Evolutionary conservation across 1,140 invertebrate species (phyloP), one percentile per base, ranked within the genome.

Genomic region (Tetragonula clypearis): DNA sequence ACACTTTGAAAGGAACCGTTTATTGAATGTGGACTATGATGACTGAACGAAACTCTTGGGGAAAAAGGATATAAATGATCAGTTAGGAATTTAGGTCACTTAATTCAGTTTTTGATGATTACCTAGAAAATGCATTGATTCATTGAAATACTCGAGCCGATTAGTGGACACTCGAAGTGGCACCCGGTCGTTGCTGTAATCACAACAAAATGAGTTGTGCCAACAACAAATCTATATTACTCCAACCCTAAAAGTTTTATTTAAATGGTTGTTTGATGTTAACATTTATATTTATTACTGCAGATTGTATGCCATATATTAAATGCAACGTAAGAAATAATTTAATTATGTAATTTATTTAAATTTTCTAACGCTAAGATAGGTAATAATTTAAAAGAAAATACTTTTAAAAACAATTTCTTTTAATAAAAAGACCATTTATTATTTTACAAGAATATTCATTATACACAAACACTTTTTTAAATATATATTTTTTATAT

Each of bases 171-270:
- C 93, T 94, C 91, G 92, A 93, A 92, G 93, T 93, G 90, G 93
- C 94, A 94, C 90, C 94, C 92, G 93, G 92, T 92, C 93, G 90
- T 92, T 94, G 93, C 94, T 95, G 94, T 94, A 95, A 95, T 95
- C 93, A 95, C 94, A 95, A 95, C 94, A 95, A 94, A 95, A 95
- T 95, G 90, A 95, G 94, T 93, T 95, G 94, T 95, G 94, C 94
- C 93, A 93, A 95, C 93, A 93, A 94, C 93, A 93, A 90, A 93
- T 86, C 93, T 91, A 92, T 89, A 87, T 82, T 91, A 92, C 35
- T 86, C 23, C 83, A 90, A 82, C 60, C 66, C 60, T 90, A 79
- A 66, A 89, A 87, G n/a, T 77, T 79, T 66, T 86, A 80, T 26
- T 73, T 35, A 30, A 84, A 81, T 88, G 79, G 77, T 89, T 85